Conservation (phyloP, 2,113 vertebrate species). For the Genyomyrus donnyi region DNA sequence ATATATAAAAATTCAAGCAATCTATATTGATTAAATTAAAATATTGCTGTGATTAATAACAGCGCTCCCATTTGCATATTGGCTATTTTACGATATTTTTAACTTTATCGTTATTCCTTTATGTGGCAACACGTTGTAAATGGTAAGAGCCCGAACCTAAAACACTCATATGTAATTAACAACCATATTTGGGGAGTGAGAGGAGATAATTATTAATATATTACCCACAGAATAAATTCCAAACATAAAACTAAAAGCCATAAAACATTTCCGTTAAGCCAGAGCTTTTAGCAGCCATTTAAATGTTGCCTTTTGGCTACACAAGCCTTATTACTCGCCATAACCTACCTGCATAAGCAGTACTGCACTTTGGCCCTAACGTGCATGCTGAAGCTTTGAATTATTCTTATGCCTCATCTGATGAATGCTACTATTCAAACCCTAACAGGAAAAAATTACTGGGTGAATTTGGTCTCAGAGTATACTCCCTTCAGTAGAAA, state of each 20-base stretch:
- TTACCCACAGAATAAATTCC: background rate
- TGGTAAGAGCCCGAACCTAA: background rate
- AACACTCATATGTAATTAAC: background rate
- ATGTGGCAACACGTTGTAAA: background rate
- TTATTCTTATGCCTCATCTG: background rate
- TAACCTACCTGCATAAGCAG: background rate
- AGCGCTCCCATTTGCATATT: background rate
- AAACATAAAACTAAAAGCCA: background rate
- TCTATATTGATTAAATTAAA: background rate
- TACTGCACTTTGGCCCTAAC: background rate
- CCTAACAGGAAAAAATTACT: background rate
- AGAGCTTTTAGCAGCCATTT: constrained; percentile 3
- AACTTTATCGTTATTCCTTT: background rate
- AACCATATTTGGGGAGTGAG: background rate
- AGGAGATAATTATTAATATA: background rate
- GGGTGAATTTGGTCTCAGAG: background rate
- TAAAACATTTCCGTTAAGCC: background rate
- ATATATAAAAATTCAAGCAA: background rate
- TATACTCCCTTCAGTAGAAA: background rate
- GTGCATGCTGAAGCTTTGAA: background rate
- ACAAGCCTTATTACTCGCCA: background rate
- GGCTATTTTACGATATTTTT: background rate
- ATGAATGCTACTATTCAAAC: background rate
- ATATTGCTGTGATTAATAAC: background rate
- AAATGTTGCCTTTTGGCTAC: background rate